Evolutionary conservation across 2,113 vertebrate species (phyloP).

Genomic region (Thunnus thynnus): DNA sequence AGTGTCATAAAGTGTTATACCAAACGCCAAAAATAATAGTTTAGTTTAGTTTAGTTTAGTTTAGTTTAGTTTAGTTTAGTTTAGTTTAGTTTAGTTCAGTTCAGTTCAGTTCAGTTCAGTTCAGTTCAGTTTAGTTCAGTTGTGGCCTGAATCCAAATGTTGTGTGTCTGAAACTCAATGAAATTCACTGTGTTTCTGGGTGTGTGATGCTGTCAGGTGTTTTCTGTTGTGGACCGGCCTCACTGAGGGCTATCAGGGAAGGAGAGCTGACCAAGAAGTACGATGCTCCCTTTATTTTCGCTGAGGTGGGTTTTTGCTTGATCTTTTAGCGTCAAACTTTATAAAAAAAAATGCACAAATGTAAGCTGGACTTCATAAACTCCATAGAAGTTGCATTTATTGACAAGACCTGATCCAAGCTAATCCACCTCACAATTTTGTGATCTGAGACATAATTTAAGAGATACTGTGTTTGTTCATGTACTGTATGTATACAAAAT

Average conservation of each 20-base stretch:
- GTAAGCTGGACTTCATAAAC: background rate
- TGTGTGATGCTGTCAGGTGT: constrained; percentile 79
- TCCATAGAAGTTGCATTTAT: background rate
- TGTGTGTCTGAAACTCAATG: background rate
- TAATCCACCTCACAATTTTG: background rate
- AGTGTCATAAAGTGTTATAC: background rate
- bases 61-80: background rate
- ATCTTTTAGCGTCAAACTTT: background rate
- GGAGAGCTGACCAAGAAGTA: constrained; percentile 89
- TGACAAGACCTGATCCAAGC: background rate
- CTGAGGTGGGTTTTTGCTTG: constrained; percentile 86
- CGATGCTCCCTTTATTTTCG: constrained; percentile 90
- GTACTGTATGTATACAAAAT: background rate
- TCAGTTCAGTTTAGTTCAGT: background rate
- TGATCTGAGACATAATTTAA: background rate
- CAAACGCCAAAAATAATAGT: background rate
- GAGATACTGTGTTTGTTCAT: background rate
- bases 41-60: too few relatives aligned
- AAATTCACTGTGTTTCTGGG: background rate
- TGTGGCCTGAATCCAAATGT: background rate
- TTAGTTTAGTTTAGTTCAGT: too few relatives aligned
- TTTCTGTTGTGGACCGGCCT: constrained; percentile 91
- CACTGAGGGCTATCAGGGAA: constrained; percentile 89
- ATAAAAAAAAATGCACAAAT: background rate
- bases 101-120: too few relatives aligned